These are phyloP conservation scores for Tachystola acroxantha DNA, from an alignment of 2,888 invertebrate species.

Conservation along the genomic window DNA sequence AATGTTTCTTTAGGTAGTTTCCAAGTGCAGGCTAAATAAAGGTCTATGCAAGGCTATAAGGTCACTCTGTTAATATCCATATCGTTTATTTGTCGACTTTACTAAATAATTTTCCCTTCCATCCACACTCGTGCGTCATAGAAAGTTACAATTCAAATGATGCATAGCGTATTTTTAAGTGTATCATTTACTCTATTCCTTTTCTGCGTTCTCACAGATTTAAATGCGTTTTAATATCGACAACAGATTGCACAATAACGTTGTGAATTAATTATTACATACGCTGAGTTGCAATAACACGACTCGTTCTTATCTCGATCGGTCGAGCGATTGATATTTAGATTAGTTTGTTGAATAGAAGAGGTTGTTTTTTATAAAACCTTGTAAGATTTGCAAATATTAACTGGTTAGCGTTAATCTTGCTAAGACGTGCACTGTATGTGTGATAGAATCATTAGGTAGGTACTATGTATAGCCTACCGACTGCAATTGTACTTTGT, in stretches of 20 bases:
- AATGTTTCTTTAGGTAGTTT: too few species aligned
- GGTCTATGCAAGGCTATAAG: too few species aligned
- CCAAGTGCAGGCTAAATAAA: too few species aligned
- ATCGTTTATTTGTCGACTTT: too few species aligned
- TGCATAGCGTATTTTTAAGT: conserved; percentile 4
- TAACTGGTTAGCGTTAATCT: too few species aligned
- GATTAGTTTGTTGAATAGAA: conserved; percentile 24
- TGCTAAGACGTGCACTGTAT: too few species aligned
- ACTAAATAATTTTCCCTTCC: too few species aligned
- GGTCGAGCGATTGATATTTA: conserved; percentile 14
- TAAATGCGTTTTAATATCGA: conserved; percentile 56
- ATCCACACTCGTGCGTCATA: too few species aligned
- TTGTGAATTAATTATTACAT: conserved; percentile 59
- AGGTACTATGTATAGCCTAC: too few species aligned
- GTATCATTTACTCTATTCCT: conserved; percentile 21
- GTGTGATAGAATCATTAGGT: too few species aligned
- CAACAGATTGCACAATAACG: conserved; percentile 57
- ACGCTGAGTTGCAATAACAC: conserved; percentile 43
- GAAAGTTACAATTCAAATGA: conserved; percentile 1
- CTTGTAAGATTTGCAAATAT: not conserved
- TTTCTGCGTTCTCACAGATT: conserved; percentile 17
- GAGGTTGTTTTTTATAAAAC: not conserved
- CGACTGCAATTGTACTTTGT: too few species aligned
- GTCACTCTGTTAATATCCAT: too few species aligned
- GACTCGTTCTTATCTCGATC: conserved; percentile 29